Evolutionary conservation across 2,888 invertebrate genomes (phyloP), one percentile per base, ranked within the genome.

Genomic region (Sceliomorpha sp.): DNA sequence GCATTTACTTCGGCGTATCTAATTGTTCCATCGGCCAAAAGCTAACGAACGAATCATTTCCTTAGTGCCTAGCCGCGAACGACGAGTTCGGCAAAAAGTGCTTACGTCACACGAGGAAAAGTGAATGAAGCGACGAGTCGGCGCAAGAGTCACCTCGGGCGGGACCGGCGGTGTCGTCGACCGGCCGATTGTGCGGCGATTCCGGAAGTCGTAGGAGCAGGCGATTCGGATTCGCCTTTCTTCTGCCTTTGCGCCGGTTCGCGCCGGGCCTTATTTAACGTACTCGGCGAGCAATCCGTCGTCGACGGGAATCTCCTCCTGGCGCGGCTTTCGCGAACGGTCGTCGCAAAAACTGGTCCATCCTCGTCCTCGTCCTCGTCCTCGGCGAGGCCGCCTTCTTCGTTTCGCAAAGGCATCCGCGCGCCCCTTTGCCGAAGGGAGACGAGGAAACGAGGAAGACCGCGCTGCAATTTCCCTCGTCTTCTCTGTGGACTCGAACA

Each of bases 311-410:
- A 45, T 77, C 73, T 77, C 77, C 58, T 56, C 15, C 7, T 34
- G 10, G 20, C 27, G 58, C 29, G 45, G 31, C 40, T 27, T 45
- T 36, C 48, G 64, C 64, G 74, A 78, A 69, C 74, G 78, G 78
- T 75, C 70, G 75, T 67, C 62, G 51, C 74, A 78, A 78, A 78
- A 78, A 78, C 78, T 76, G 73, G 78, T 76, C 72, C 69, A 70
- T 73, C 70, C 51, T 62, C 70, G 9, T 10, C 13, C 68, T 37
- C 31, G 42, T 73, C 70, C 51, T 62, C 70, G 9, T 10, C 13
- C 68, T 37, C 31, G 42, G 40, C 56, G 45, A 40, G 27, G 72
- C 73, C 69, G 67, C 56, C 5, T 14, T 29, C 29, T 29, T 8
- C 2, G 1, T 29, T 7, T 29, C 9, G 29, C 29, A 29, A 29